Evolutionary conservation across 2,888 invertebrate species (phyloP).

Genomic region (Invenusta paracnida): DNA sequence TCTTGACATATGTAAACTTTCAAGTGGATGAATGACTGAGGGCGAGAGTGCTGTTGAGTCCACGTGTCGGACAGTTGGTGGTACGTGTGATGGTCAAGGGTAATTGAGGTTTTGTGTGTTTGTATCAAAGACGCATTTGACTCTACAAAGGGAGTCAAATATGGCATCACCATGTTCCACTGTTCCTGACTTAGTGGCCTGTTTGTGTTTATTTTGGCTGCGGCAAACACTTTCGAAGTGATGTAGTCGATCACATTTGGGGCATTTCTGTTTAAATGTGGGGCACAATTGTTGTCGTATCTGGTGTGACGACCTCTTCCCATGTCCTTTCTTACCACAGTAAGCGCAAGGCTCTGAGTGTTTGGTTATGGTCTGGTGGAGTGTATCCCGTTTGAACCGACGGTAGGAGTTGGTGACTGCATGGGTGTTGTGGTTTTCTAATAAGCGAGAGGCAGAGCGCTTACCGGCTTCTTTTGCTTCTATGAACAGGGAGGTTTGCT

Average conservation of each 20-base stretch:
- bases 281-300: slow-evolving; percentile 21
- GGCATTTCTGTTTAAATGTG: neutral
- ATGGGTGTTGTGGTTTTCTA: slow-evolving; percentile 42
- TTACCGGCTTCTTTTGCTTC: neutral
- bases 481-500: neutral
- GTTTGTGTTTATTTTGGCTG: neutral
- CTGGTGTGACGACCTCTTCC: slow-evolving; percentile 42
- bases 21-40: neutral
- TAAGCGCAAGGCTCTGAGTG: slow-evolving; percentile 43
- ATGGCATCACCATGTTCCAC: neutral
- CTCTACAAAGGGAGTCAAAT: neutral
- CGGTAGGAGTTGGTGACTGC: slow-evolving; percentile 44
- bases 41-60: neutral
- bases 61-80: neutral
- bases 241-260: neutral
- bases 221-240: neutral
- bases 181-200: neutral
- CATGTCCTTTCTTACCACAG: slow-evolving; percentile 48
- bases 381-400: neutral
- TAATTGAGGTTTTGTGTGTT: no score
- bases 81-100: neutral
- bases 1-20: neutral
- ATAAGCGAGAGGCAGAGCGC: slow-evolving; percentile 42
- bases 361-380: slow-evolving; percentile 30
- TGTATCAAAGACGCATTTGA: no score